Conservation (phyloP, 2,797 vertebrate genomes). For the Okamejei kenojei region DNA sequence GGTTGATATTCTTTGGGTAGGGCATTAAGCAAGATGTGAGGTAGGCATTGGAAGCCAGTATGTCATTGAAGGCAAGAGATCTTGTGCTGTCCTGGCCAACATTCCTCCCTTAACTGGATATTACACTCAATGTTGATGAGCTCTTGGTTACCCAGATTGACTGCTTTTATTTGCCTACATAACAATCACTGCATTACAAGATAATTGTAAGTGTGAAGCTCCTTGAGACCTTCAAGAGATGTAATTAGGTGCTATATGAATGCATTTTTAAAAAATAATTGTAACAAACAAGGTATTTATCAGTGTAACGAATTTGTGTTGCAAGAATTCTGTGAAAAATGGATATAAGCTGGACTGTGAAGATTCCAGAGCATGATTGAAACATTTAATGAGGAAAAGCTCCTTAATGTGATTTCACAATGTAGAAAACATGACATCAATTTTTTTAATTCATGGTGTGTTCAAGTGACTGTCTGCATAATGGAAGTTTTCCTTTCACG, state of each 20-base stretch:
- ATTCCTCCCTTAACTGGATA: not conserved
- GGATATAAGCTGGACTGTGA: slow-evolving; percentile 23
- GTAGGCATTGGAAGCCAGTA: not conserved
- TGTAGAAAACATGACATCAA: slow-evolving; percentile 10
- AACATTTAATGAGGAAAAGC: slow-evolving; percentile 3
- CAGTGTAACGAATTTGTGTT: slow-evolving; percentile 26
- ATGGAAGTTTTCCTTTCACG: slow-evolving; percentile 15
- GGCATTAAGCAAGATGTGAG: not conserved
- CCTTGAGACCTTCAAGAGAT: slow-evolving; percentile 1
- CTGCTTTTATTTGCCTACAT: slow-evolving; percentile 18
- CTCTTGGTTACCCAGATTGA: not conserved
- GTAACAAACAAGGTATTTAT: slow-evolving; percentile 32
- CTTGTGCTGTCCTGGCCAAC: not conserved
- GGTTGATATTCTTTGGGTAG: not conserved
- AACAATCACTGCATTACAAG: slow-evolving; percentile 13
- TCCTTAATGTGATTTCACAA: not conserved
- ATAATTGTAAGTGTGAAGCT: slow-evolving; percentile 21
- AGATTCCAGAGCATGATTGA: slow-evolving; percentile 22
- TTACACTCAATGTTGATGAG: not conserved
- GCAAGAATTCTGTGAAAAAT: slow-evolving; percentile 26
- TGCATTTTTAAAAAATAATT: not conserved
- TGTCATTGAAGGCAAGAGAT: not conserved
- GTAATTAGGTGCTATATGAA: not conserved
- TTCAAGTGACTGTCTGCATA: not conserved
- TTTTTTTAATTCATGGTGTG: slow-evolving; percentile 1